Conservation (phyloP, 2,113 vertebrate species). For the Pagrus major region DNA sequence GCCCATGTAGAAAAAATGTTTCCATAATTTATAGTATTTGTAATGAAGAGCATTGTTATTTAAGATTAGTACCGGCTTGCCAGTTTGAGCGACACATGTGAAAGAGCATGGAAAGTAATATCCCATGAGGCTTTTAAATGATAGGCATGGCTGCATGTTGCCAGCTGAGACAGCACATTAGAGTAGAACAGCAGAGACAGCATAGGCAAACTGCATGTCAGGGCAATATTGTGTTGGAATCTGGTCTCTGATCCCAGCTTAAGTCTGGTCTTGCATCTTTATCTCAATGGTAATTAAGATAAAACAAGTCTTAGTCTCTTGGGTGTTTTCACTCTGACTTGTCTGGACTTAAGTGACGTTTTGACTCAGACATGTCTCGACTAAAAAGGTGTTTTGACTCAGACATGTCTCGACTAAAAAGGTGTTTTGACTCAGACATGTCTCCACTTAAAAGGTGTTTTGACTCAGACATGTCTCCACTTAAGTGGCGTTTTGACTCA, state of each 20-base stretch:
- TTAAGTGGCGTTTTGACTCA: too few species aligned
- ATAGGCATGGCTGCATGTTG: conserved; percentile 21
- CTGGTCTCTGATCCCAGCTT: background rate
- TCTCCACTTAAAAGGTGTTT: too few species aligned
- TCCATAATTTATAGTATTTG: conserved; percentile 31
- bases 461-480: too few species aligned
- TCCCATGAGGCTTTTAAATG: conserved; percentile 47
- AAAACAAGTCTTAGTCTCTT: background rate
- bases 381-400: background rate
- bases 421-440: background rate
- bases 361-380: background rate
- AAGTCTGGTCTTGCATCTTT: background rate
- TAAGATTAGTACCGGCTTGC: conserved; percentile 16
- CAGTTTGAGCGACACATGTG: conserved; percentile 13
- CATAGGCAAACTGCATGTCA: background rate
- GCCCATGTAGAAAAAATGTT: background rate
- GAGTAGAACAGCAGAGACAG: background rate
- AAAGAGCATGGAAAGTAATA: conserved; percentile 21
- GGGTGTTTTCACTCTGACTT: background rate
- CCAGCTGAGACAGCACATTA: conserved; percentile 50
- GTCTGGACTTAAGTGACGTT: background rate
- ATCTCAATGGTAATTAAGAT: background rate
- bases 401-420: too few species aligned
- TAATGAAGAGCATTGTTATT: conserved; percentile 25
- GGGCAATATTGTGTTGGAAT: too few species aligned